phyloP scores from a whole-genome alignment of 1,140 invertebrate species.

The Platyscapa corneri region DNA sequence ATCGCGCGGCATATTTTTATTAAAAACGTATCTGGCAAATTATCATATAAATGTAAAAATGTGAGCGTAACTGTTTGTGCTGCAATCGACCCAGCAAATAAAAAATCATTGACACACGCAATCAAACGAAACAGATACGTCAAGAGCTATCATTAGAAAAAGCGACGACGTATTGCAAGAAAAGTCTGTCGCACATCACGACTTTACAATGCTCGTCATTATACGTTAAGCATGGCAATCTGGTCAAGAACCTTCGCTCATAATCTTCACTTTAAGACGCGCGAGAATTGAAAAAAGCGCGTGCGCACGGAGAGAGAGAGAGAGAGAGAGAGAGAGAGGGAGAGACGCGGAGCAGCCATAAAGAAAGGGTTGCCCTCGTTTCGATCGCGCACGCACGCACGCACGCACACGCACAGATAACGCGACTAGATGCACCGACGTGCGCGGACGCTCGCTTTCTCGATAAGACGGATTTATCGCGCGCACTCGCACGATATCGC shows the following conservation, averaged over 20 bases:
- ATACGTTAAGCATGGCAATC: neutral
- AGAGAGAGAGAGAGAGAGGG: neutral
- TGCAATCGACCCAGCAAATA: neutral
- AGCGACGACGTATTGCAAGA: neutral
- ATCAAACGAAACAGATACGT: slow-evolving; percentile 1
- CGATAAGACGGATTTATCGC: slow-evolving; percentile 50
- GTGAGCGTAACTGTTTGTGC: neutral
- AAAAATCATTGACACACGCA: slow-evolving; percentile 8
- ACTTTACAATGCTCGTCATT: neutral
- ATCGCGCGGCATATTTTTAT: neutral
- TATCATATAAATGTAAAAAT: slow-evolving; percentile 13
- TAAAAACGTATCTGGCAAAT: neutral
- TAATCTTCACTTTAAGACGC: neutral
- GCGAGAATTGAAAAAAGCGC: neutral
- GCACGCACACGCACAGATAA: neutral
- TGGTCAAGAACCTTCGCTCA: slow-evolving; percentile 21
- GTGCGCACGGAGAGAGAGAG: neutral
- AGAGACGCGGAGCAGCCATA: too few relatives aligned
- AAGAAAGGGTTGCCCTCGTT: slow-evolving; percentile 32
- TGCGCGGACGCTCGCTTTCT: neutral
- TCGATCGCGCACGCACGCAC: neutral
- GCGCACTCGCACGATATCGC: slow-evolving; percentile 46
- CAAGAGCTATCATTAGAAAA: slow-evolving; percentile 14
- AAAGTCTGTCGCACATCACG: neutral
- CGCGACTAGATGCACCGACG: neutral